These are phyloP conservation scores for Oxyscelio sp. DNA, from an alignment of 2,888 invertebrate species.

Conservation along the genomic window DNA sequence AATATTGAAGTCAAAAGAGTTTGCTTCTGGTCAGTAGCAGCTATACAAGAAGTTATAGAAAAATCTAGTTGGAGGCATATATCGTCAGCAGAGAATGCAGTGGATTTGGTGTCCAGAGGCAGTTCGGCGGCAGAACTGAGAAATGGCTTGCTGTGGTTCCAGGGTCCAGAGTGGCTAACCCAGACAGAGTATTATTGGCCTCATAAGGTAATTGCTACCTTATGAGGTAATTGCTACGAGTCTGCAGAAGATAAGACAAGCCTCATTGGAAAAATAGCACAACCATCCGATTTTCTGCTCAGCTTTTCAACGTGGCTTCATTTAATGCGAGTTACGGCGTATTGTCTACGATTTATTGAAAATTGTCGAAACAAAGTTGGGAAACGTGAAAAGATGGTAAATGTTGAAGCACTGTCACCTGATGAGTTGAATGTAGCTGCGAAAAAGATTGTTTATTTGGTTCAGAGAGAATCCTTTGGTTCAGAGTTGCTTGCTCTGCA, in stretches of 20 bases:
- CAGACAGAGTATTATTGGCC: background rate
- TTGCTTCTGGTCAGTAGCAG: constrained; percentile 43
- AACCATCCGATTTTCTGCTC: background rate
- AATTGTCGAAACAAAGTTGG: background rate
- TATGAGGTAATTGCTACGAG: too few species aligned
- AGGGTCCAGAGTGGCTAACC: constrained; percentile 9
- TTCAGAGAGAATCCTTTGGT: too few species aligned
- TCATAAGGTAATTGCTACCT: background rate
- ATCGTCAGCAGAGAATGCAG: background rate
- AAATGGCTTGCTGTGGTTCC: background rate
- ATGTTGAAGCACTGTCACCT: background rate
- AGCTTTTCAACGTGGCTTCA: too few species aligned
- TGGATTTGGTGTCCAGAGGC: background rate
- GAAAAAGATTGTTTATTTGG: background rate
- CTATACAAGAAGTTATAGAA: constrained; percentile 19
- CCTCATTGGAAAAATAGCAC: too few species aligned
- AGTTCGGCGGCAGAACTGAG: background rate
- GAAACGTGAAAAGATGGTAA: background rate
- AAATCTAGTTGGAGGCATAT: background rate
- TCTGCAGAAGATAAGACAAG: background rate
- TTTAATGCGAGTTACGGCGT: background rate
- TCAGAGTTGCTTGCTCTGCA: too few species aligned
- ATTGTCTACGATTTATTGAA: background rate
- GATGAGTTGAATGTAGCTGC: background rate
- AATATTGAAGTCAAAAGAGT: background rate